phyloP scores from a whole-genome alignment of 2,797 vertebrate genomes.

The Tenualosa ilisha region DNA sequence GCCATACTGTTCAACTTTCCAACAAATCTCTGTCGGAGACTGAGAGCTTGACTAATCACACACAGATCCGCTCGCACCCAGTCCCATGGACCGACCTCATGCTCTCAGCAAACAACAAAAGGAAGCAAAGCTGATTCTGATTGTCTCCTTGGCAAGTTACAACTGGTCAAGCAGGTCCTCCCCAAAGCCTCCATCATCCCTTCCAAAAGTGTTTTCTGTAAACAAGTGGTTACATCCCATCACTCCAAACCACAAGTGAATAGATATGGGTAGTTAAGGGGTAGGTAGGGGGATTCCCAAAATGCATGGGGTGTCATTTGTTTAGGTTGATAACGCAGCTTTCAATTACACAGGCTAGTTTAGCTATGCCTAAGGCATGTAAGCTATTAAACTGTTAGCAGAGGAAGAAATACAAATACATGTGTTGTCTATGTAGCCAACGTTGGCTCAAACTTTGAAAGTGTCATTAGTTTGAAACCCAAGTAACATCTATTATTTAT shows the following conservation, averaged over 20 bases:
- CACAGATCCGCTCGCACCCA: constrained; percentile 53
- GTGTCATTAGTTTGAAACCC: constrained; percentile 21
- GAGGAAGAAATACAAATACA: background rate
- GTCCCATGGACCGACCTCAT: constrained; percentile 67
- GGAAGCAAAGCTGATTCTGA: constrained; percentile 74
- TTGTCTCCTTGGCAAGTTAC: constrained; percentile 73
- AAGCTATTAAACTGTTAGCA: background rate
- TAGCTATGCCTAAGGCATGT: background rate
- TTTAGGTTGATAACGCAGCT: constrained; percentile 24
- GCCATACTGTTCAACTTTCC: constrained; percentile 53
- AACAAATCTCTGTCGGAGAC: constrained; percentile 61
- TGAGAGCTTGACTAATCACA: constrained; percentile 60
- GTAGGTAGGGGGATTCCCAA: constrained; percentile 5
- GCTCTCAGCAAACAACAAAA: constrained; percentile 67
- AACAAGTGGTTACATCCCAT: constrained; percentile 55
- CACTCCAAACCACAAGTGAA: constrained; percentile 37
- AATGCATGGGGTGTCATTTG: constrained; percentile 14
- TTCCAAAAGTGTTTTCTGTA: constrained; percentile 53
- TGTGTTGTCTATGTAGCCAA: background rate
- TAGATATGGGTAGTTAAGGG: constrained; percentile 20
- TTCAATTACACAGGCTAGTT: constrained; percentile 14
- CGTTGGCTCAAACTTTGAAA: constrained; percentile 14
- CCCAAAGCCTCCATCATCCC: constrained; percentile 39
- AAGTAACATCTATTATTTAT: constrained; percentile 20
- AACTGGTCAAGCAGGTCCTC: constrained; percentile 70